Conservation (phyloP, 1,140 invertebrate species). For the Penaeus chinensis region DNA sequence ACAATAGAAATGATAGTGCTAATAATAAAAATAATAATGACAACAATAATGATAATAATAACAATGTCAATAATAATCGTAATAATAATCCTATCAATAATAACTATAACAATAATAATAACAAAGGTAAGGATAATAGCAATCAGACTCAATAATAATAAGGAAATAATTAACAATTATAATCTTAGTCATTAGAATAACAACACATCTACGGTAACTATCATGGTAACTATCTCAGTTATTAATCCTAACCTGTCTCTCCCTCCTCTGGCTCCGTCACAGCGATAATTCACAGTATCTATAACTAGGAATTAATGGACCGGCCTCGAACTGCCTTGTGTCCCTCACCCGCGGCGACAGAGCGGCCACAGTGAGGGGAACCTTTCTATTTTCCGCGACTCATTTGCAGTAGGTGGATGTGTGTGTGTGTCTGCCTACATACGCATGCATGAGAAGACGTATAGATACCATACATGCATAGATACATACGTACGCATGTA, state of each 20-base stretch:
- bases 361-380: not conserved
- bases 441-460: not conserved
- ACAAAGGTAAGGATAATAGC: not conserved
- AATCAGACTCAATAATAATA: no score
- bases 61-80: no score
- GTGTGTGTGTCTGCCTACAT: not conserved
- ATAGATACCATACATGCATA: not conserved
- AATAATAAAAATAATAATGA: conserved; percentile 6
- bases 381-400: not conserved
- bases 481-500: not conserved
- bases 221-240: no score
- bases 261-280: no score
- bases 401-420: not conserved
- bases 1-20: not conserved
- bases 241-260: no score
- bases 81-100: no score
- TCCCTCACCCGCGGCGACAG: not conserved
- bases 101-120: not conserved
- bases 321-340: no score
- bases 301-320: no score
- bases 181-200: no score
- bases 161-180: no score
- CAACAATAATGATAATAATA: not conserved
- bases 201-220: no score
- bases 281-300: no score